phyloP scores from a whole-genome alignment of 1,140 invertebrate species.

The Tetragonula clypearis region DNA sequence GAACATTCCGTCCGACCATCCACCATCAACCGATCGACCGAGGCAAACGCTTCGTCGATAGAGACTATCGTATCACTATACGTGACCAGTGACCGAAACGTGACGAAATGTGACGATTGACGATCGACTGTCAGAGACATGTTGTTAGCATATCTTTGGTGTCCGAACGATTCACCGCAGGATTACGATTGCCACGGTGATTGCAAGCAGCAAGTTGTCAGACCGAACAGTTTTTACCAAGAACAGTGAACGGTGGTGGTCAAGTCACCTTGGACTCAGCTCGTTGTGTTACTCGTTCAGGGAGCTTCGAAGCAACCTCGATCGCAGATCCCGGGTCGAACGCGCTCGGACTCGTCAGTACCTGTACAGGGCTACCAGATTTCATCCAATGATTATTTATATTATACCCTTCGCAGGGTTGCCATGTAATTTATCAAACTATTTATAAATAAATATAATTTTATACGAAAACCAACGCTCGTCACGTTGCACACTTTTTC shows the following conservation, averaged over 20 bases:
- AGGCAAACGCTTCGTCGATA: background rate
- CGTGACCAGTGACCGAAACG: constrained; percentile 43
- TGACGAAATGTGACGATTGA: constrained; percentile 41
- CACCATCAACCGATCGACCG: too few species aligned
- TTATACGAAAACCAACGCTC: constrained; percentile 53
- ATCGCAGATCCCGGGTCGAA: constrained; percentile 39
- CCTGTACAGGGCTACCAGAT: constrained; percentile 68
- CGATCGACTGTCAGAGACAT: constrained; percentile 9
- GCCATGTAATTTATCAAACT: constrained; percentile 81
- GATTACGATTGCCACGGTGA: constrained; percentile 5
- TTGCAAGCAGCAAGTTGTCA: background rate
- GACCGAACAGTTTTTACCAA: constrained; percentile 36
- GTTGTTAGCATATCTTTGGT: background rate
- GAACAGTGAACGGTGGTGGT: constrained; percentile 48
- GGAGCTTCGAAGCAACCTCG: constrained; percentile 37
- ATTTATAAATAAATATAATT: constrained; percentile 82
- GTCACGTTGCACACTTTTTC: background rate
- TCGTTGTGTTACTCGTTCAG: constrained; percentile 49
- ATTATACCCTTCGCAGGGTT: constrained; percentile 61
- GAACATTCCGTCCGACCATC: background rate
- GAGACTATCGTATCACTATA: background rate
- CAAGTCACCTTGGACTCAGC: constrained; percentile 40
- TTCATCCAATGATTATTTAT: constrained; percentile 80
- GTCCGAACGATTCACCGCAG: background rate
- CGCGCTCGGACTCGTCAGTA: constrained; percentile 72